Percentiles rank a stretch among this genome's conserved stretches.
Evolutionary conservation across 2,797 vertebrate genomes (phyloP).

Genomic region (Manis crassicaudata): DNA sequence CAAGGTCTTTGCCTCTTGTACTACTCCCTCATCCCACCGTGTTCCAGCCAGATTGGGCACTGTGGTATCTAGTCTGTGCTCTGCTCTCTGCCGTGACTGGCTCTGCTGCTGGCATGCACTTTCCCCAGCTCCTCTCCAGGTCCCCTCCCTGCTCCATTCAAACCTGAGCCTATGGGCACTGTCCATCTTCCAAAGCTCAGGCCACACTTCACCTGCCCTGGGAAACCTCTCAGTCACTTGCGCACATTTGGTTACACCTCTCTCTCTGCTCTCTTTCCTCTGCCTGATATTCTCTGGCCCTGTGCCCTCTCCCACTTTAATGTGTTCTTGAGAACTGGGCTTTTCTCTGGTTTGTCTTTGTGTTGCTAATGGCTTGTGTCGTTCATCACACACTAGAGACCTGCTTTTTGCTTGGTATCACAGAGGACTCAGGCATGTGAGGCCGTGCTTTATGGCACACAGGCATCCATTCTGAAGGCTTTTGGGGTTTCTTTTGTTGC

Average conservation of each 20-base stretch:
- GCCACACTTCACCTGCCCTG: neutral
- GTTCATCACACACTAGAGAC: neutral
- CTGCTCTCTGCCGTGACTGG: neutral
- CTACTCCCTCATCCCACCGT: fast-evolving
- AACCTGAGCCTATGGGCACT: neutral
- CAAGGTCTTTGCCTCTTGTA: neutral
- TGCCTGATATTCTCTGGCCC: neutral
- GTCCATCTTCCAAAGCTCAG: neutral
- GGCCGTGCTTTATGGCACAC: neutral
- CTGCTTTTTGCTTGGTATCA: neutral
- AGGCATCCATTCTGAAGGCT: neutral
- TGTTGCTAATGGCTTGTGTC: neutral
- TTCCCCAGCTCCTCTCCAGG: neutral
- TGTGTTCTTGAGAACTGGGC: neutral
- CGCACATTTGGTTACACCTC: neutral
- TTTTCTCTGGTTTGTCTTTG: neutral
- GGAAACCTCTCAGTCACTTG: neutral
- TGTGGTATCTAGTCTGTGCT: fast-evolving
- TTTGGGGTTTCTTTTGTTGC: neutral
- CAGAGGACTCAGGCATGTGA: neutral
- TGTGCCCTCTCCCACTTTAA: neutral
- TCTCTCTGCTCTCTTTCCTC: neutral
- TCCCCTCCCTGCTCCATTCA: neutral
- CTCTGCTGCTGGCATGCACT: neutral
- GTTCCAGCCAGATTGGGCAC: neutral